Evolutionary conservation across 1,140 invertebrate genomes (phyloP).

Genomic region (Rhyzopertha dominica): DNA sequence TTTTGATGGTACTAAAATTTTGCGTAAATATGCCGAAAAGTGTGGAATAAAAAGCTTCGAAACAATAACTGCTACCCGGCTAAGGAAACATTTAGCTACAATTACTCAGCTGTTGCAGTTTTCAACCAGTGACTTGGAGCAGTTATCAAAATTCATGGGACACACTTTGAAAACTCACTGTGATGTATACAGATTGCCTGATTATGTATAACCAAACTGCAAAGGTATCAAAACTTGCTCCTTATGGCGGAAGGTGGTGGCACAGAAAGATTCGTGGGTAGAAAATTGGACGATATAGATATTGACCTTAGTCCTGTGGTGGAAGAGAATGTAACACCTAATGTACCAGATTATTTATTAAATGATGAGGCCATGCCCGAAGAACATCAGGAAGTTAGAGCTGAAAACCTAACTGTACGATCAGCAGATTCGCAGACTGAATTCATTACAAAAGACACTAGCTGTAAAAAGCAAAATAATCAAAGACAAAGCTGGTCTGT

Average conservation of each 20-base stretch:
- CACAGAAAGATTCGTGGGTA: constrained; percentile 19
- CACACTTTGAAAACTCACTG: constrained; percentile 17
- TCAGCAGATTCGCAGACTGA: too few relatives aligned
- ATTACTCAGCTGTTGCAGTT: constrained; percentile 17
- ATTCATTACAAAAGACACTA: too few relatives aligned
- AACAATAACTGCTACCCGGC: constrained; percentile 20
- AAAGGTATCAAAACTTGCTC: constrained; percentile 17
- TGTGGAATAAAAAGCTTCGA: constrained; percentile 6
- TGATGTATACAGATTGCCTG: constrained; percentile 16
- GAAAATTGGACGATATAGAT: constrained; percentile 20
- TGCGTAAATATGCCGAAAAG: constrained; percentile 14
- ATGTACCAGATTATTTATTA: too few relatives aligned
- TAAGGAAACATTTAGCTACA: constrained; percentile 17
- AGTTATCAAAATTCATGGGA: constrained; percentile 15
- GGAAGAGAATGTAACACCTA: too few relatives aligned
- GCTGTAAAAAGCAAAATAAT: too few relatives aligned
- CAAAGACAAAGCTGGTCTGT: too few relatives aligned
- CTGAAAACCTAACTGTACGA: too few relatives aligned
- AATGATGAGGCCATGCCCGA: too few relatives aligned
- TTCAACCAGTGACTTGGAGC: constrained; percentile 17
- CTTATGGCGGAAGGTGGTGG: constrained; percentile 17
- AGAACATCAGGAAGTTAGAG: too few relatives aligned
- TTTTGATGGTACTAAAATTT: constrained; percentile 18
- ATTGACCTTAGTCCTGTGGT: constrained; percentile 9
- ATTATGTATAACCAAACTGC: constrained; percentile 10